Percentiles rank a stretch among this genome's conserved stretches.
These are phyloP conservation scores for Dendrolimus houi DNA, from an alignment of 2,888 invertebrate species.

Conservation along the genomic window DNA sequence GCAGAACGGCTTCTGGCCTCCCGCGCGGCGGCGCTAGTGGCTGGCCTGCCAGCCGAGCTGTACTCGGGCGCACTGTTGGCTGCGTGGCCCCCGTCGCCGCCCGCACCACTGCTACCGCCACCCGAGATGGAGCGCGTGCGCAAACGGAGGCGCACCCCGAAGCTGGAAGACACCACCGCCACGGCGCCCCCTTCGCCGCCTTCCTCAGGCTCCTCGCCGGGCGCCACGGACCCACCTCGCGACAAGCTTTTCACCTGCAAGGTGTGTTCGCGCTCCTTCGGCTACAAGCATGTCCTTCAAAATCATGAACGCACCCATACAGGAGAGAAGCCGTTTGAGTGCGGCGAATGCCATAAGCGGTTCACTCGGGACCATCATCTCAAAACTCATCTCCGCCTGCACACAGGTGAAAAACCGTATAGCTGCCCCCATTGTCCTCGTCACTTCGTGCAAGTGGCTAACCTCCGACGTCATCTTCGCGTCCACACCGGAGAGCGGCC, in stretches of 20 bases:
- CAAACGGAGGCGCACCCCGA: constrained; percentile 66
- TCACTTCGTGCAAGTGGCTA: constrained; percentile 95
- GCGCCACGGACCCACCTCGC: constrained; percentile 70
- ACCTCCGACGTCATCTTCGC: constrained; percentile 89
- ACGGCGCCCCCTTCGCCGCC: constrained; percentile 51
- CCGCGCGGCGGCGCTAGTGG: constrained; percentile 69
- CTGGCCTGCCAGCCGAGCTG: constrained; percentile 77
- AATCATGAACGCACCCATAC: constrained; percentile 97
- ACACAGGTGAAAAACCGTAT: constrained; percentile 96
- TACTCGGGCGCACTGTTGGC: constrained; percentile 79
- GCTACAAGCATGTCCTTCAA: constrained; percentile 95
- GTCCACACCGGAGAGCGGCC: constrained; percentile 95
- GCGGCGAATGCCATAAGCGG: constrained; percentile 92
- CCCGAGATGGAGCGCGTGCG: constrained; percentile 58
- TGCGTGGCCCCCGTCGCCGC: constrained; percentile 74
- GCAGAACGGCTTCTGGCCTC: constrained; percentile 73
- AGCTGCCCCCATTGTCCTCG: constrained; percentile 94
- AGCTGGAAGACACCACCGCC: constrained; percentile 54
- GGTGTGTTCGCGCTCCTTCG: constrained; percentile 91
- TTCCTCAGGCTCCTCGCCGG: constrained; percentile 71
- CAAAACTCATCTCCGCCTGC: constrained; percentile 94
- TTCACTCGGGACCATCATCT: constrained; percentile 95
- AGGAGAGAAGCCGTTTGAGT: constrained; percentile 95
- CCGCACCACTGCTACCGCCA: constrained; percentile 72
- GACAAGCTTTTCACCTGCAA: constrained; percentile 94